phyloP scores from a whole-genome alignment of 1,140 invertebrate species.

The Drosophila sturtevanti region DNA sequence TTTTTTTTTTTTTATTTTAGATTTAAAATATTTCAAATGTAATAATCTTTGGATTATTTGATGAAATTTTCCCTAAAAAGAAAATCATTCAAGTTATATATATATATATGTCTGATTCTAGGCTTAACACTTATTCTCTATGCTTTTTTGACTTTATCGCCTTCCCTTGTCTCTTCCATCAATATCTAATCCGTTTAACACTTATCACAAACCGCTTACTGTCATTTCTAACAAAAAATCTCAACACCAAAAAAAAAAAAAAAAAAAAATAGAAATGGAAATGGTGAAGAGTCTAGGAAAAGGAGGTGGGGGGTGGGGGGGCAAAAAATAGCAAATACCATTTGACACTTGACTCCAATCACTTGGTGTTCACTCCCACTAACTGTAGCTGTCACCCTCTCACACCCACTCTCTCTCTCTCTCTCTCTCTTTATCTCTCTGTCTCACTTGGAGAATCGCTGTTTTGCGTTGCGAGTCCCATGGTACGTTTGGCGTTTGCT shows the following conservation, averaged over 20 bases:
- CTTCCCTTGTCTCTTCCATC: neutral
- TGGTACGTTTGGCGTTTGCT: conserved; percentile 18
- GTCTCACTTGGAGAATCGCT: neutral
- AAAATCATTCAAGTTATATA: too few species aligned
- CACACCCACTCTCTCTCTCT: neutral
- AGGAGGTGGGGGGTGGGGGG: neutral
- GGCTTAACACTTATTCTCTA: too few species aligned
- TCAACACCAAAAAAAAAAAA: neutral
- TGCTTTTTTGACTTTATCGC: too few species aligned
- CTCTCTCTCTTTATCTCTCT: neutral
- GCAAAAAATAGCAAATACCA: conserved; percentile 7
- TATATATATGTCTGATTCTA: too few species aligned
- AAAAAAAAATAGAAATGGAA: too few species aligned
- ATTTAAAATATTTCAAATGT: too few species aligned
- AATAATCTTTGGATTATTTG: neutral
- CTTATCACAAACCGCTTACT: conserved; percentile 12
- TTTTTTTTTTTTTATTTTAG: too few species aligned
- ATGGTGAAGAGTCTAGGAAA: too few species aligned
- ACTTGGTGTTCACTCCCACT: neutral
- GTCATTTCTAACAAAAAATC: conserved; percentile 19
- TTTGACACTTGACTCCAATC: conserved; percentile 19
- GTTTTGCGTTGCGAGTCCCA: conserved; percentile 6
- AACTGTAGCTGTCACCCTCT: too few species aligned
- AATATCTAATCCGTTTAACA: conserved; percentile 12
- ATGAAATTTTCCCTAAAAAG: conserved; percentile 8